These are phyloP conservation scores for Dusona sp. DNA, from an alignment of 2,888 invertebrate species.

Conservation along the genomic window DNA sequence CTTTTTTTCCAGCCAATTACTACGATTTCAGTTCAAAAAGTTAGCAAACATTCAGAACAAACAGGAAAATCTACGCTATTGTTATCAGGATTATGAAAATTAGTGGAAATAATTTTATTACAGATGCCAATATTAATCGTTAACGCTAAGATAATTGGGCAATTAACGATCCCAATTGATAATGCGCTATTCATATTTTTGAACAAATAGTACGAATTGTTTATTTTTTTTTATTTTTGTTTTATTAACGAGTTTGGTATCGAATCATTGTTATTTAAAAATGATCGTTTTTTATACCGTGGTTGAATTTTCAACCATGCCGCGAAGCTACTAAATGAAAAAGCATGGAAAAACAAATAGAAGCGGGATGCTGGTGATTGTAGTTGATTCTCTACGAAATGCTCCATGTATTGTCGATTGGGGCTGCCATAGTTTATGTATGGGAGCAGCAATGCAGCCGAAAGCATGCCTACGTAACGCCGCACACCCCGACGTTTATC, in stretches of 20 bases:
- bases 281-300: too few relatives aligned
- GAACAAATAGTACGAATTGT: too few relatives aligned
- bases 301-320: neutral
- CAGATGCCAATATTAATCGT: too few relatives aligned
- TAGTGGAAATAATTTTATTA: too few relatives aligned
- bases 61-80: neutral
- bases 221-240: too few relatives aligned
- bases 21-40: neutral
- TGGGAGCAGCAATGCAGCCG: constrained; percentile 8
- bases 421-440: constrained; percentile 7
- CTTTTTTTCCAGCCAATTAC: neutral
- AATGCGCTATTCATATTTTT: too few relatives aligned
- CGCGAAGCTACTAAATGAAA: neutral
- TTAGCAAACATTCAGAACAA: neutral
- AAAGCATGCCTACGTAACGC: constrained; percentile 44
- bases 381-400: neutral
- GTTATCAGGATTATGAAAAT: too few relatives aligned
- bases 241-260: too few relatives aligned
- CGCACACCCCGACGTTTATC: constrained; percentile 52
- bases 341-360: neutral
- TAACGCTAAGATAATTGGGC: too few relatives aligned
- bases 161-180: too few relatives aligned
- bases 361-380: neutral
- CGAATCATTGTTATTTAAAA: too few relatives aligned
- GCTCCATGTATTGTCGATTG: constrained; percentile 1